phyloP scores from a whole-genome alignment of 2,113 vertebrate genomes.

The Tichodroma muraria region DNA sequence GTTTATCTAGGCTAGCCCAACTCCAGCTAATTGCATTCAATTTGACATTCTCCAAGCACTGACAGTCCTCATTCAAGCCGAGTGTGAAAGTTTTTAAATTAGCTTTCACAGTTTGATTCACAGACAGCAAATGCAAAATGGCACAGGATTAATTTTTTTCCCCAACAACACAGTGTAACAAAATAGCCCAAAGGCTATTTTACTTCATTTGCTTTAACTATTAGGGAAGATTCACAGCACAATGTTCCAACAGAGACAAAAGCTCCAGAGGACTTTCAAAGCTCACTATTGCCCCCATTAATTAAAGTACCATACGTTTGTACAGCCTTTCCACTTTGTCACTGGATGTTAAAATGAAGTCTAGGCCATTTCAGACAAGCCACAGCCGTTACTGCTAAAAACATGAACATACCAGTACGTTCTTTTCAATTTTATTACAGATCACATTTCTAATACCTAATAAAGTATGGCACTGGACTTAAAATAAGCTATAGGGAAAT shows the following conservation, averaged over 20 bases:
- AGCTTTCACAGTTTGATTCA: conserved; percentile 79
- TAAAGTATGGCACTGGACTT: not conserved
- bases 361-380: not conserved
- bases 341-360: conserved; percentile 1
- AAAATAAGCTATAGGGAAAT: not conserved
- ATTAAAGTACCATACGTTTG: conserved; percentile 24
- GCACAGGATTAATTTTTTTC: conserved; percentile 69
- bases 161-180: conserved; percentile 37
- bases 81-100: conserved; percentile 80
- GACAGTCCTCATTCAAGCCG: conserved; percentile 74
- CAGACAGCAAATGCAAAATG: conserved; percentile 73
- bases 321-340: conserved; percentile 21
- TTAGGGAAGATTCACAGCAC: conserved; percentile 55
- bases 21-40: conserved; percentile 65
- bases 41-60: conserved; percentile 69
- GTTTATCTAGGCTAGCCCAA: conserved; percentile 46
- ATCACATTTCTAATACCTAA: not conserved
- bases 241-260: conserved; percentile 37
- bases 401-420: not conserved
- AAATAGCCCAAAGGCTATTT: conserved; percentile 71
- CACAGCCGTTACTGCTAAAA: not conserved
- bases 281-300: conserved; percentile 46
- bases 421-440: not conserved
- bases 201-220: conserved; percentile 67
- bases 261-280: conserved; percentile 47